Base-by-base conservation (phyloP, 2,797 vertebrate species). In the Phrynocephalus forsythii region DNA sequence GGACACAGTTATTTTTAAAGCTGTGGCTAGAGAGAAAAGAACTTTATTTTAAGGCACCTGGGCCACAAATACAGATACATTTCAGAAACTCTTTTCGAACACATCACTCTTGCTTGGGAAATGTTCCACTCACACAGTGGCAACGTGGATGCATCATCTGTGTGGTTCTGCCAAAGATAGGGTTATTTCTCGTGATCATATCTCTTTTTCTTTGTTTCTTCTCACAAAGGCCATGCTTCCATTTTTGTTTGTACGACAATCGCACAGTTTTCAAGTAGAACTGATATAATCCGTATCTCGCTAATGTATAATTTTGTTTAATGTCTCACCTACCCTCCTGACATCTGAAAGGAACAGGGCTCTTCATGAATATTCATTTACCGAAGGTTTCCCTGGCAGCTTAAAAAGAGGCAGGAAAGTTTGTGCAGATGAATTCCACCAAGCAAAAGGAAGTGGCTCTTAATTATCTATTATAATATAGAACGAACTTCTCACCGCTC, bases 311-410 rank as follows among this genome's bases (percentile, higher is more conserved):
- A 88, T 77, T 77, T 38, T 6, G 60, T 50, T 44, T 73, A 84
- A 38, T 4, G 24, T 80, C 84, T 38, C 71, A 81, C 68, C n/a
- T 80, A 80, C 5, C 30, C 82, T 67, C 60, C 52, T 28, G 50
- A 63, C 33, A 28, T 16, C 66, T 10, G n/a, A 38, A 88, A 81
- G 48, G 44, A 26, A 30, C 69, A 22, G 20, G 33, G 44, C 30
- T 66, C n/a, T 75, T 28, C 68, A 80, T 80, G 68, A 79, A 79
- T 75, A 79, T 50, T 66, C 66, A 80, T 75, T 38, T 68, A n/a
- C 22, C 67, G 56, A 63, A 67, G 13, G 38, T 8, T 69, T 88
- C 56, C 71, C n/a, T 73, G 67, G 60, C 16, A 84, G 77, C 20
- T 52, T 52, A 48, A 18, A 26, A 68, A 30, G 30, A 66, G n/a